Evolutionary conservation across 2,888 invertebrate species (phyloP).

Genomic region (Leptinotarsa juncta): DNA sequence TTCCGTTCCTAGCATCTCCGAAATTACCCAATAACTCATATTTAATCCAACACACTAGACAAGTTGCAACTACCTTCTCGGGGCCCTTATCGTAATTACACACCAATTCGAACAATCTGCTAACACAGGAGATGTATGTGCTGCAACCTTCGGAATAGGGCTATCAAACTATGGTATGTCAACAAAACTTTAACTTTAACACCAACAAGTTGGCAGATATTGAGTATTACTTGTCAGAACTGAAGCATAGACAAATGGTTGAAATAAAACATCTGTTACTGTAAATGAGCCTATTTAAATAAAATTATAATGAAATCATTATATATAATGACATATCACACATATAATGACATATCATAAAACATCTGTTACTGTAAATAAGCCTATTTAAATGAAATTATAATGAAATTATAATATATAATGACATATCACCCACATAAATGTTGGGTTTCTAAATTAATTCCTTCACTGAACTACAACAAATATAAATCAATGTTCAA

Average conservation of each 20-base stretch:
- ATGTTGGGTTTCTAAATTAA: no score
- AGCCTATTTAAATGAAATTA: no score
- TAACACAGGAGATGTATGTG: neutral
- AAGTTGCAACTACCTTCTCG: neutral
- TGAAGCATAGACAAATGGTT: no score
- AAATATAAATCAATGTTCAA: no score
- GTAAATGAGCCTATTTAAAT: neutral
- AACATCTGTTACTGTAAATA: no score
- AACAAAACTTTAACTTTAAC: neutral
- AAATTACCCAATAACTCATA: constrained; percentile 15
- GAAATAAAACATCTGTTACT: neutral
- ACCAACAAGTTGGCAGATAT: neutral
- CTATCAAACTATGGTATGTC: neutral
- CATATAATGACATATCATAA: no score
- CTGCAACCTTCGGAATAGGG: neutral
- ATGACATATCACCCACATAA: no score
- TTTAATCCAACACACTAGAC: neutral
- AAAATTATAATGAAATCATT: no score
- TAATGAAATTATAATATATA: no score
- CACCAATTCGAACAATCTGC: neutral
- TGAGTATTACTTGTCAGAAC: neutral
- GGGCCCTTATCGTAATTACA: neutral
- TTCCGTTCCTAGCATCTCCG: neutral
- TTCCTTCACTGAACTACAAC: no score
- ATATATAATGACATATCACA: no score